Percentiles rank a stretch among this genome's conserved stretches.
Evolutionary conservation across 2,888 invertebrate genomes (phyloP).

Genomic region (Noctuana brunneofusca): DNA sequence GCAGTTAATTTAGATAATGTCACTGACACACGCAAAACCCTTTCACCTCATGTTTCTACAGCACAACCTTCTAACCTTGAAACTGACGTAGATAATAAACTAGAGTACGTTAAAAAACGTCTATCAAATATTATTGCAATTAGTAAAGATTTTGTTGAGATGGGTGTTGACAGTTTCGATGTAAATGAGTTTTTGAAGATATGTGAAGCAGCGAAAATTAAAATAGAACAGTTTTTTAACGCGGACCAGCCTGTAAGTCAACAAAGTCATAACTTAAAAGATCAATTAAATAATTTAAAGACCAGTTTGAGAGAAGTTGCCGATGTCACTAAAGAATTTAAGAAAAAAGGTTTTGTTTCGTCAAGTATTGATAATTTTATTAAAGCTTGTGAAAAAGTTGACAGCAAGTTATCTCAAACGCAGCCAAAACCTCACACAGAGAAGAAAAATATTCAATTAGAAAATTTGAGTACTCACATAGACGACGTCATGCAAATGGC

Average conservation of each 20-base stretch:
- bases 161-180: slow-evolving; percentile 40
- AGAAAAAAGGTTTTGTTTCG: slow-evolving; percentile 37
- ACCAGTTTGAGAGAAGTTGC: slow-evolving; percentile 43
- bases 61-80: slow-evolving; percentile 4
- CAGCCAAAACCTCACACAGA: slow-evolving; percentile 20
- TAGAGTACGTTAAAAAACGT: slow-evolving; percentile 41
- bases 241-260: slow-evolving; percentile 14
- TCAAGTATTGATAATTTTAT: slow-evolving; percentile 45
- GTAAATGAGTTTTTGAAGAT: slow-evolving; percentile 41
- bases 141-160: slow-evolving; percentile 43
- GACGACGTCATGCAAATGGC: slow-evolving; percentile 46
- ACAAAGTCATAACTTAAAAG: slow-evolving; percentile 35
- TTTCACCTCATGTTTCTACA: slow-evolving; percentile 12
- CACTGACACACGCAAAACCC: background rate
- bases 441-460: slow-evolving; percentile 35
- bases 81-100: slow-evolving; percentile 29
- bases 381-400: slow-evolving; percentile 41
- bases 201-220: slow-evolving; percentile 44
- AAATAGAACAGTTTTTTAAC: slow-evolving; percentile 40
- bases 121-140: slow-evolving; percentile 43
- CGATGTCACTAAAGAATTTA: slow-evolving; percentile 42
- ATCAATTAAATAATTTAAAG: slow-evolving; percentile 44
- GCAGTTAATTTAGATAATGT: background rate
- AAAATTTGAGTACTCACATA: slow-evolving; percentile 45
- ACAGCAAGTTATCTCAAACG: slow-evolving; percentile 39